Evolutionary conservation across 2,113 vertebrate genomes (phyloP).

Genomic region (Narcine bancroftii): DNA sequence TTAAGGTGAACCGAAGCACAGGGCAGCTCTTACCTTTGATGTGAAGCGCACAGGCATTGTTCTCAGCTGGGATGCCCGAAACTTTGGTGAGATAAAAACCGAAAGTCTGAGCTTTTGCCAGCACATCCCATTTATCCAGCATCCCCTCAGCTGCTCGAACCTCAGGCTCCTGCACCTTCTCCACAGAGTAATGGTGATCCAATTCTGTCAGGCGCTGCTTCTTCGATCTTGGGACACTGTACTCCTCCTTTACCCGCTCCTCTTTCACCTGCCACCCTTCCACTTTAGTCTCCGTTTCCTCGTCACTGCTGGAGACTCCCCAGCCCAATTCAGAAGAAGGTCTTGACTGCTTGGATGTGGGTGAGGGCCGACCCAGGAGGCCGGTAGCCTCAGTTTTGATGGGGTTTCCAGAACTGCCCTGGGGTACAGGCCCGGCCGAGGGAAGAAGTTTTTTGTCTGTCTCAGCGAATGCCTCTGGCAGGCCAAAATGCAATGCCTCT

Average conservation of each 20-base stretch:
- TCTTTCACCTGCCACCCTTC: conserved; percentile 40
- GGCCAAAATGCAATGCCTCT: neutral
- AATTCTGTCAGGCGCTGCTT: conserved; percentile 41
- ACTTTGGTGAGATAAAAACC: conserved; percentile 90
- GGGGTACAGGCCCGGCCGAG: neutral
- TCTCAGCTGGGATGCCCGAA: conserved; percentile 70
- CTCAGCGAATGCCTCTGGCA: too few species aligned
- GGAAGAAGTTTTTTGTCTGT: neutral
- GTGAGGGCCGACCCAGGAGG: neutral
- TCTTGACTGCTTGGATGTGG: neutral
- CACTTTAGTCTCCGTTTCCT: neutral
- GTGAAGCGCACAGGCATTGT: conserved; percentile 80
- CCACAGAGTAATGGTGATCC: neutral
- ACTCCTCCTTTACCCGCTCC: conserved; percentile 37
- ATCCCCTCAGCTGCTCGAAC: conserved; percentile 53
- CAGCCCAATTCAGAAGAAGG: conserved; percentile 5
- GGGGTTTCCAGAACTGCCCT: neutral
- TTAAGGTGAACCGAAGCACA: too few species aligned
- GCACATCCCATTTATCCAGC: conserved; percentile 66
- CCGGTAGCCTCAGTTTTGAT: too few species aligned
- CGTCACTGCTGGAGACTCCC: conserved; percentile 26
- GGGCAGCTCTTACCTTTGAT: conserved; percentile 86
- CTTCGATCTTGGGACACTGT: conserved; percentile 43
- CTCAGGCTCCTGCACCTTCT: conserved; percentile 37
- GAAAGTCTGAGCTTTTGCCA: conserved; percentile 65